Percentiles rank a stretch among this genome's conserved stretches.
These are phyloP conservation scores for Bombus difficillimus DNA, from an alignment of 1,140 invertebrate genomes.

Conservation along the genomic window DNA sequence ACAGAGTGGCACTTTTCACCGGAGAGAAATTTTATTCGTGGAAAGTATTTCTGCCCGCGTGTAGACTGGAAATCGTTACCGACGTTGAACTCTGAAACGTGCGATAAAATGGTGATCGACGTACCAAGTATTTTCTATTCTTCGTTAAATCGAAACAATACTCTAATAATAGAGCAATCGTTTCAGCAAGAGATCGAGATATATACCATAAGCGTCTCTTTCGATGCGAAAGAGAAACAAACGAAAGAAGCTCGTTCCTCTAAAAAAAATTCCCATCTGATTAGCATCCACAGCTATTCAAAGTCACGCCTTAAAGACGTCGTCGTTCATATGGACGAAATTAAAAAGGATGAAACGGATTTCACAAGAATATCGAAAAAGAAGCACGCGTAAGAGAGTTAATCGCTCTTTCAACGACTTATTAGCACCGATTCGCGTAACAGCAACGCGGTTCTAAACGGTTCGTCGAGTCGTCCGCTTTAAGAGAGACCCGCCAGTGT, in stretches of 20 bases:
- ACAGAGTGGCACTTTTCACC: not conserved
- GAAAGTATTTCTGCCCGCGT: not conserved
- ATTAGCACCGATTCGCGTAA: not conserved
- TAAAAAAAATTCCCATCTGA: not conserved
- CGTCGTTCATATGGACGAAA: not conserved
- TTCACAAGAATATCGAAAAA: too few species aligned
- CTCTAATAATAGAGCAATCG: too few species aligned
- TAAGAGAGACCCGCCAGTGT: not conserved
- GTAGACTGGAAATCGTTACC: not conserved
- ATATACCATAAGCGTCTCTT: too few species aligned
- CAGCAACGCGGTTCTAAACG: not conserved
- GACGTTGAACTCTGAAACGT: too few species aligned
- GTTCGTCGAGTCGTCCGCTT: not conserved
- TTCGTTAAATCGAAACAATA: too few species aligned
- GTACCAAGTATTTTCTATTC: too few species aligned
- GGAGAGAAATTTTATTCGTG: not conserved
- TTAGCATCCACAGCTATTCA: too few species aligned
- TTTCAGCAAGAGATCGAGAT: too few species aligned
- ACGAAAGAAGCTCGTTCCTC: too few species aligned
- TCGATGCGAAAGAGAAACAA: too few species aligned
- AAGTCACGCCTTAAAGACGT: too few species aligned
- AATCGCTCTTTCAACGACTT: conserved; percentile 30
- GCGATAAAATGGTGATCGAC: not conserved
- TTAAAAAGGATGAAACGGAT: too few species aligned
- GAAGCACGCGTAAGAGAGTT: conserved; percentile 13